Evolutionary conservation across 2,888 invertebrate species (phyloP), one percentile per base, ranked within the genome.

Genomic region (Acrobasis repandana): DNA sequence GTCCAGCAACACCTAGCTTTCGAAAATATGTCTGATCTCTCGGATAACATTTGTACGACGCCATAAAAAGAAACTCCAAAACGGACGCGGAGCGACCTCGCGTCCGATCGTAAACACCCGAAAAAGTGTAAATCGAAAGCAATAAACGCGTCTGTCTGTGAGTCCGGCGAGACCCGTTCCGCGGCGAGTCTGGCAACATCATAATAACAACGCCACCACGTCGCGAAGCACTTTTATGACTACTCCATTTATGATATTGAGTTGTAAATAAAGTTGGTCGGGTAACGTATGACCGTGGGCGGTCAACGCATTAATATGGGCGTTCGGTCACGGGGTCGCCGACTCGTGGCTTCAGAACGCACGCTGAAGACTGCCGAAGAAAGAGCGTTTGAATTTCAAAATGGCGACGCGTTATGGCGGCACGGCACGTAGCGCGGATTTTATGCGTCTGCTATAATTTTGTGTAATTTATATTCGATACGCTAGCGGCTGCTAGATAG

Each of bases 401-500:
- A 83, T 82, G 82, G 81, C 83, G 80, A 73, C 77, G 69, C 61
- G 36, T 69, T 66, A 71, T 73, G 71, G 71, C 67, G 71, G 72
- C 79, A 71, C 67, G 71, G 72, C 79, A 80, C 77, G 79, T 75
- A 73, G 73, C 76, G 83, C 80, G 72, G 82, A 82, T 79, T 82
- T 82, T 81, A 82, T 83, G 80, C 81, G 80, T 79, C 80, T 82
- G 76, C 82, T 82, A 83, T 83, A 82, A 83, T 83, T 82, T 88
- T 76, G 83, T 85, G 83, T 88, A 88, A 88, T 91, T 90, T 89
- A 90, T 89, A 91, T 91, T 89, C 91, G 85, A 84, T 86, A 80
- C 88, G 82, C 77, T 70, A 66, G 78, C 85, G 84, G 86, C 80
- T 76, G 73, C 73, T 85, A 82, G 83, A 85, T 86, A 84, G 81